Evolutionary conservation across 2,888 invertebrate species (phyloP), one percentile per base, ranked within the genome.

Genomic region (Cistogaster globosa): DNA sequence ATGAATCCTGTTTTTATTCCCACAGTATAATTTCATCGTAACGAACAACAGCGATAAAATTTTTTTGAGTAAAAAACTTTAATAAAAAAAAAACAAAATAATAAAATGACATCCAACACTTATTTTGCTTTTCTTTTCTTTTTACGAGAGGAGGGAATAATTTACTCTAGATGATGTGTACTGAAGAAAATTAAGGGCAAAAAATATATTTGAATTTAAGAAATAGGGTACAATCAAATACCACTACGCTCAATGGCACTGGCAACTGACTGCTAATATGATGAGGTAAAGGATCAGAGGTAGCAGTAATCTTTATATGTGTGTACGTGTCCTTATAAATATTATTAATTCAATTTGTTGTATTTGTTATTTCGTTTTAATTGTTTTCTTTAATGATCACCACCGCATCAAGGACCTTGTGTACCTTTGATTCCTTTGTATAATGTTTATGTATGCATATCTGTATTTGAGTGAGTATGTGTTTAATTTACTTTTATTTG

Each of bases 41-140:
- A 65, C 55, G 18, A 72, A 8, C 36, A 78, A 42, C 69, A 58
- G 48, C 36, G 12, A 11, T 12, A 57, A 58, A 11, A 57, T 26
- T 26, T 26, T 26, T 26, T 26, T 14, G n/a, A 22, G 18, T 22
- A 77, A 81, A 86, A 78, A 84, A 88, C 87, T 78, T 88, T 76
- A 77, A 67, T 67, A 71, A 80, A 77, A 67, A 71, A 71, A 80
- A 77, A 84, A 65, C 45, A 82, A 82, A 90, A 92, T 91, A 92
- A 92, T 91, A 91, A 92, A 91, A 92, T 92, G 92, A 92, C 92
- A 92, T 92, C 92, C 92, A 92, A 92, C 92, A 92, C 92, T 92
- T 92, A 91, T 91, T 90, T 89, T 69, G 36, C 68, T 65, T 89
- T 62, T 32, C 32, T 26, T 72, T 72, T 60, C 69, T 67, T 74